These are phyloP conservation scores for Batillaria attramentaria DNA, from an alignment of 1,140 invertebrate species.

Conservation along the genomic window DNA sequence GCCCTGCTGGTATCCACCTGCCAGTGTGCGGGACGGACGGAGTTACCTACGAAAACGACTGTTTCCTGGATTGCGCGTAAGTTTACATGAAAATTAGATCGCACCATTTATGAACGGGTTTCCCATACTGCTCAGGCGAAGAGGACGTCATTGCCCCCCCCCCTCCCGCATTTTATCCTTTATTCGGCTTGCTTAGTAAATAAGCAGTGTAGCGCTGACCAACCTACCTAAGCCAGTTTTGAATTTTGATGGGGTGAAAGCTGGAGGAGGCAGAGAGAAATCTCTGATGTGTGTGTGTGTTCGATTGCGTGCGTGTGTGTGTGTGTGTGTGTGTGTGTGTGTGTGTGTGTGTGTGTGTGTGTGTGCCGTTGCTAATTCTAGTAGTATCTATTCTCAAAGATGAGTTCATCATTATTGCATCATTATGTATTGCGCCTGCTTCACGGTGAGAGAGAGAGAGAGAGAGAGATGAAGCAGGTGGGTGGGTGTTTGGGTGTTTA, in stretches of 20 bases:
- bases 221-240: too few species aligned
- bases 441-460: background rate
- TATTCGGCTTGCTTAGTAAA: too few species aligned
- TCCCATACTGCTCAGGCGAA: too few species aligned
- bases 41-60: background rate
- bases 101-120: too few species aligned
- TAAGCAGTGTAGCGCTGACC: too few species aligned
- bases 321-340: background rate
- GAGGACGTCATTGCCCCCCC: too few species aligned
- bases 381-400: too few species aligned
- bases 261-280: background rate
- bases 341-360: background rate
- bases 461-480: background rate
- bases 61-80: background rate
- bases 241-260: background rate
- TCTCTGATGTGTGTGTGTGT: background rate
- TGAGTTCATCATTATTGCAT: background rate
- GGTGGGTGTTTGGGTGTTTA: background rate
- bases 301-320: background rate
- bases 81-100: too few species aligned
- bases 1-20: background rate
- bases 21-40: background rate
- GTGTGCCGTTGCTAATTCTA: too few species aligned
- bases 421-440: background rate
- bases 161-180: background rate